phyloP scores from a whole-genome alignment of 2,797 vertebrate genomes.

The Falco cherrug region DNA sequence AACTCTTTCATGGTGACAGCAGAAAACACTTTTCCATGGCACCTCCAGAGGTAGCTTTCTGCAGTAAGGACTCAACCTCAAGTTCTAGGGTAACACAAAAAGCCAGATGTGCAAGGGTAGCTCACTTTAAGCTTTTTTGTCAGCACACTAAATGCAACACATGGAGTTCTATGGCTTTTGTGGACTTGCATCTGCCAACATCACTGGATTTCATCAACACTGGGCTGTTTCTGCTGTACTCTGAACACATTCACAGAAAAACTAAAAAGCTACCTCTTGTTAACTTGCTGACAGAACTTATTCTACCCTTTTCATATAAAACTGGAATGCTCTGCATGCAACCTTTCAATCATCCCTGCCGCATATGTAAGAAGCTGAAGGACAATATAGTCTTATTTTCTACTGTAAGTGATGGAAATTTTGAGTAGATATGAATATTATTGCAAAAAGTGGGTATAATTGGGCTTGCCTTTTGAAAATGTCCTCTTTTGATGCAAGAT shows the following conservation, averaged over 20 bases:
- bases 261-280: not conserved
- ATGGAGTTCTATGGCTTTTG: not conserved
- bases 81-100: not conserved
- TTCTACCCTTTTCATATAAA: not conserved
- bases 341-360: not conserved
- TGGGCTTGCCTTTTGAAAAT: conserved; percentile 13
- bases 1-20: not conserved
- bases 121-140: not conserved
- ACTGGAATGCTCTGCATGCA: not conserved
- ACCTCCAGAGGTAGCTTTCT: not conserved
- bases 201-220: not conserved
- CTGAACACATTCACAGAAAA: not conserved
- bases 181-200: not conserved
- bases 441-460: not conserved
- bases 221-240: not conserved
- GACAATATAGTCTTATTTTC: not conserved
- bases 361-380: conserved; percentile 11
- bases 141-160: not conserved
- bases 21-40: not conserved
- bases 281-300: not conserved
- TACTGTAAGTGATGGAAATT: not conserved
- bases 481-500: conserved; percentile 4
- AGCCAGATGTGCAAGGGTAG: not conserved
- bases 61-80: not conserved
- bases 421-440: not conserved